phyloP scores from a whole-genome alignment of 1,140 invertebrate genomes.

The Pseudomyrmex cubaensis region DNA sequence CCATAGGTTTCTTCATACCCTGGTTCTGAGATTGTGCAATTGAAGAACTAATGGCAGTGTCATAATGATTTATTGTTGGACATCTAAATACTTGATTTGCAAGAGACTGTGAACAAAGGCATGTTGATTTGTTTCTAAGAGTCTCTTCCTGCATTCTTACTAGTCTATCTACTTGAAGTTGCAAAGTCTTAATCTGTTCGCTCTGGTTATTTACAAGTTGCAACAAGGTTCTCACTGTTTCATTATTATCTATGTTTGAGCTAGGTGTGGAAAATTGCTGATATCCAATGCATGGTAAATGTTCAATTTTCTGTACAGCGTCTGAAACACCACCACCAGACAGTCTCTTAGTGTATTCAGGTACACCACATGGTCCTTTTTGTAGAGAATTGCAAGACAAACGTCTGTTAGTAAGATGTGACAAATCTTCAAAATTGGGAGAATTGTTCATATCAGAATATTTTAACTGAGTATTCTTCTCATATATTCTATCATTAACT shows the following conservation, averaged over 20 bases:
- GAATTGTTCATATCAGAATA: slow-evolving; percentile 2
- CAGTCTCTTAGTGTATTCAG: not conserved
- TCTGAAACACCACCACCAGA: not conserved
- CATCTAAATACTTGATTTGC: slow-evolving; percentile 33
- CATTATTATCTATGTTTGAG: slow-evolving; percentile 70
- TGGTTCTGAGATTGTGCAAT: slow-evolving; percentile 6
- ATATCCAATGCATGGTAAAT: slow-evolving; percentile 9
- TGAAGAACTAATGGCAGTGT: slow-evolving; percentile 11
- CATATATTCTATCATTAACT: slow-evolving; percentile 3
- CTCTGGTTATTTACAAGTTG: slow-evolving; percentile 79
- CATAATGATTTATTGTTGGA: slow-evolving; percentile 31
- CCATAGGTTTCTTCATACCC: not conserved
- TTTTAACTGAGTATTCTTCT: slow-evolving; percentile 21
- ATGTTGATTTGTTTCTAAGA: slow-evolving; percentile 70
- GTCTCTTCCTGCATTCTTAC: slow-evolving; percentile 79
- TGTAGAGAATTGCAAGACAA: not conserved
- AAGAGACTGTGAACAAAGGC: slow-evolving; percentile 60
- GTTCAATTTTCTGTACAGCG: slow-evolving; percentile 25
- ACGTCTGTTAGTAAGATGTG: not conserved
- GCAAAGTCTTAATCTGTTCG: slow-evolving; percentile 81
- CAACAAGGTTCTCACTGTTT: slow-evolving; percentile 79
- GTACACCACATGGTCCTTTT: not conserved
- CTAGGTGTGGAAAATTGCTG: slow-evolving; percentile 54
- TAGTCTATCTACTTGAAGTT: slow-evolving; percentile 79
- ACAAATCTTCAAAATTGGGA: not conserved